A percentile compares a stretch with the other conserved stretches of the same genome.
These are phyloP conservation scores for Drosophila erecta DNA, from an alignment of 1,140 invertebrate species.

Conservation along the genomic window DNA sequence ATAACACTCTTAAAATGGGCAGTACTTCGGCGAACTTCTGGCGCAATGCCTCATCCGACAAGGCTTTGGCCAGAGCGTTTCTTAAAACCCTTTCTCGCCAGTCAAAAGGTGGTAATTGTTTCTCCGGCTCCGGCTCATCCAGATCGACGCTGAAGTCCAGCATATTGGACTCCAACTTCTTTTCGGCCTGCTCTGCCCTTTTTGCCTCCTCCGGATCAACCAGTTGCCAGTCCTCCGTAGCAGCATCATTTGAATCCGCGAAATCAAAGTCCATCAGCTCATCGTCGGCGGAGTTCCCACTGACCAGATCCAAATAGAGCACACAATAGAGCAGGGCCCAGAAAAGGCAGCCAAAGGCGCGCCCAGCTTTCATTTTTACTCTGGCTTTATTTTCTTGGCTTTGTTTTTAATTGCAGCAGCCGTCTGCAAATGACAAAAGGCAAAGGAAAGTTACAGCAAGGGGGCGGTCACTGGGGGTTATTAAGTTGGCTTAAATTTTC, in stretches of 20 bases:
- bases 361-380: conserved; percentile 72
- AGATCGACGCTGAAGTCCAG: conserved; percentile 72
- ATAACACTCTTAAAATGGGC: conserved; percentile 88
- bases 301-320: conserved; percentile 65
- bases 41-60: conserved; percentile 62
- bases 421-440: conserved; percentile 35
- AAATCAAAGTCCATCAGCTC: conserved; percentile 79
- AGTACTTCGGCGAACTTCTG: conserved; percentile 87
- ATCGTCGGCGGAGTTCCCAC: conserved; percentile 47
- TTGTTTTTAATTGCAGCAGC: conserved; percentile 9
- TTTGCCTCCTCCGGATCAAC: conserved; percentile 40
- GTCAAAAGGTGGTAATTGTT: conserved; percentile 62
- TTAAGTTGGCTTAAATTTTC: conserved; percentile 60
- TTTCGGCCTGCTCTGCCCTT: conserved; percentile 35
- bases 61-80: conserved; percentile 69
- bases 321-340: conserved; percentile 79
- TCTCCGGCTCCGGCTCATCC: conserved; percentile 66
- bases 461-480: conserved; percentile 65
- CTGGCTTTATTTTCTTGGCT: conserved; percentile 36
- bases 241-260: conserved; percentile 50
- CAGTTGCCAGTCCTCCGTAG: conserved; percentile 61
- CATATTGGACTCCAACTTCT: conserved; percentile 70
- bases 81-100: conserved; percentile 85
- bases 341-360: conserved; percentile 65
- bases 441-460: conserved; percentile 65